These are phyloP conservation scores for Pan troglodytes DNA, from an alignment of 2,113 vertebrate species.

Conservation along the genomic window NHGRI_mPanTro3-v2.1_pri NC_072398.2:151472501-151473000, in stretches of 20 bases:
- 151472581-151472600: background rate
- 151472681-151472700: background rate
- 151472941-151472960: background rate
- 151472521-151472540: background rate
- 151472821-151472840: background rate
- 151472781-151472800: background rate
- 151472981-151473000: slow-evolving; percentile 21
- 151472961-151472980: slow-evolving; percentile 30
- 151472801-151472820: background rate
- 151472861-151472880: background rate
- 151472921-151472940: background rate
- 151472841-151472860: background rate
- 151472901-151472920: background rate
- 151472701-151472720: background rate
- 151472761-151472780: background rate
- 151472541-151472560: background rate
- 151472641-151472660: background rate
- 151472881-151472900: background rate
- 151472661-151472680: background rate
- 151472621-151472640: background rate
- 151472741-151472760: background rate
- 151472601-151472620: background rate
- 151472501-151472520: background rate
- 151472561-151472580: background rate
- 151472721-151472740: background rate